Conservation (phyloP, 2,888 invertebrate genomes). For the Anorthoa munda region DNA sequence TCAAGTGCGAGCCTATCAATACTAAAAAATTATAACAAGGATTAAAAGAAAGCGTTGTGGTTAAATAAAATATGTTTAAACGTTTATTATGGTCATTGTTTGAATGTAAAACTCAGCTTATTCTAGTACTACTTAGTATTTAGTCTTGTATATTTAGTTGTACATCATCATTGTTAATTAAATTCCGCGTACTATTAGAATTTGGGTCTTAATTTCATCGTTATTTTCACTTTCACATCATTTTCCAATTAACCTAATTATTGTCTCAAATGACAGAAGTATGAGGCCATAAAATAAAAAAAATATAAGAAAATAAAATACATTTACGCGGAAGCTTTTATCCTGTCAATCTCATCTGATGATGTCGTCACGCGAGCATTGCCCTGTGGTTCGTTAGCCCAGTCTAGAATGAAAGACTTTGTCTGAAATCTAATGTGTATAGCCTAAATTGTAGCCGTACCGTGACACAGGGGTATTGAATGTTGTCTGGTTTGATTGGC, state of each 20-base stretch:
- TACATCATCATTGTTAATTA: not conserved
- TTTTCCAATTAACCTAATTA: not conserved
- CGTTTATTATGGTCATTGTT: too few species aligned
- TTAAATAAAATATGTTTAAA: too few species aligned
- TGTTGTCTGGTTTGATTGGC: conserved; percentile 28
- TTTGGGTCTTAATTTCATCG: conserved; percentile 11
- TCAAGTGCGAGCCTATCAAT: too few species aligned
- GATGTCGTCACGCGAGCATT: conserved; percentile 60
- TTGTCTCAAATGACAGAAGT: not conserved
- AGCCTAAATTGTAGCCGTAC: conserved; percentile 17
- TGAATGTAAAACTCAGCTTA: too few species aligned
- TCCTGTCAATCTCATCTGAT: conserved; percentile 63
- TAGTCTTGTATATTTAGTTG: too few species aligned
- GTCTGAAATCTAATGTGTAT: conserved; percentile 19
- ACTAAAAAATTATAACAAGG: too few species aligned
- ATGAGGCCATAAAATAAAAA: conserved; percentile 8
- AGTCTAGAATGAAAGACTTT: conserved; percentile 54
- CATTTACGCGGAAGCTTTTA: conserved; percentile 59
- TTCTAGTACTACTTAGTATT: too few species aligned
- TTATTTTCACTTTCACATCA: conserved; percentile 4
- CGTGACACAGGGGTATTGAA: conserved; percentile 18
- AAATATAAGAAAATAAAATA: not conserved
- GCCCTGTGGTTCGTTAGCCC: conserved; percentile 63
- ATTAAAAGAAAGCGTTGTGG: too few species aligned
- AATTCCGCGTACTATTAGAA: not conserved